Percentiles rank a stretch among this genome's conserved stretches.
These are phyloP conservation scores for Chironomus tentans DNA, from an alignment of 2,888 invertebrate species.

Conservation along the genomic window DNA sequence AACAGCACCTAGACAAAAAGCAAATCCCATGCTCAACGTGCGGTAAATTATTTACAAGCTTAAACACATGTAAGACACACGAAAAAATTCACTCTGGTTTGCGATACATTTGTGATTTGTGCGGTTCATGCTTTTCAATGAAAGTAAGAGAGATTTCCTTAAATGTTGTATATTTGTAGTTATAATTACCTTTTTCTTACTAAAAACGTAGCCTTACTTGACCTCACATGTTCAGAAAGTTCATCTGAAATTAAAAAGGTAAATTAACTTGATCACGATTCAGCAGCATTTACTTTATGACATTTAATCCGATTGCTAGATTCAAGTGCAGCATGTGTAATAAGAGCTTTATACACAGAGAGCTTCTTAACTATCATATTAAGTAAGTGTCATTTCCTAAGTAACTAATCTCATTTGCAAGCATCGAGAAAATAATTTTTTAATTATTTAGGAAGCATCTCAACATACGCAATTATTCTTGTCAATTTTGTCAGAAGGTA, in stretches of 20 bases:
- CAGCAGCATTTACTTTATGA: no score
- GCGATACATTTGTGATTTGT: not conserved
- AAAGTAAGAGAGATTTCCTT: not conserved
- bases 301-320: not conserved
- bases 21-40: not conserved
- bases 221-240: slow-evolving; percentile 13
- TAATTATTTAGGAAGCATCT: not conserved
- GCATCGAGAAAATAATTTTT: not conserved
- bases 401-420: no score
- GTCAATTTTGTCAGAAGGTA: slow-evolving; percentile 6
- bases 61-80: not conserved
- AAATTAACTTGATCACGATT: not conserved
- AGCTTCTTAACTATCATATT: not conserved
- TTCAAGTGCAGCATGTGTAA: not conserved
- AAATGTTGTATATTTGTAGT: no score
- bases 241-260: not conserved
- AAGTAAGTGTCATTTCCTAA: not conserved
- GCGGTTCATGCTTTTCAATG: not conserved
- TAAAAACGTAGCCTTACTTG: not conserved
- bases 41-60: not conserved
- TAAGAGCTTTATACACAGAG: not conserved
- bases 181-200: not conserved
- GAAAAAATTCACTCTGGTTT: slow-evolving; percentile 9
- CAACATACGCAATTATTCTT: slow-evolving; percentile 4
- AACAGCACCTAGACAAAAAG: not conserved